Evolutionary conservation across 2,797 vertebrate species (phyloP), one percentile per base, ranked within the genome.

Genomic region (Enteromius unitaeniatus): DNA sequence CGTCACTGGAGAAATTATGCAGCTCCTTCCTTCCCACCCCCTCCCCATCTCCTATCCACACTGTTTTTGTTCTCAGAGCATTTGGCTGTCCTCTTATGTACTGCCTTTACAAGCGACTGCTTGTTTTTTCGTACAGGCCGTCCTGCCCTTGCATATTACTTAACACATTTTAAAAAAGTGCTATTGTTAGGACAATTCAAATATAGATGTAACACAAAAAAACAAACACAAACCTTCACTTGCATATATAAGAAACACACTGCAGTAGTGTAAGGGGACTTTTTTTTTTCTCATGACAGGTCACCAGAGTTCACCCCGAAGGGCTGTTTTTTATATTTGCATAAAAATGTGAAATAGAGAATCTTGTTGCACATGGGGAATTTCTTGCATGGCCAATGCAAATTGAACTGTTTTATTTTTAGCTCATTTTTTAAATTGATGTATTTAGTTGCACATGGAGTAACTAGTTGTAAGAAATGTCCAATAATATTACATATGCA

Each of bases 1-100:
- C n/a, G 5, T 68, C 67, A 87, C 78, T 75, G 88, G 85, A 69
- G 19, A 19, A 84, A 83, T 58, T 1, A 74, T 31, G 82, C 51
- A 60, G 28, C 64, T 81, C 28, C 26, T 60, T 85, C 70, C 65
- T 68, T 62, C 83, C 8, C 23, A 9, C 2, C 45, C 26, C 34
- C 34, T 6, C 40, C 19, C 45, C 23, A 47, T 23, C 10, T 45
- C 74, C 15, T 19, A 7, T 64, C 34, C 53, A 7, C 62, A 28
- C 19, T 47, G 79, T 55, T 81, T 70, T 77, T 83, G 53, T 87
- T 74, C 37, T 82, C 64, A 78, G 64, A 26, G 74, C 6, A 1
- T 60, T 78, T 74, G 79, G 42, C 74, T 74, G 83, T 84, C 53
- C 64, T 84, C 19, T 58, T 69, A 78, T 76, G 53, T 31, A 79